Conservation (phyloP, 2,113 vertebrate species). For the Psilopsiagon aurifrons region DNA sequence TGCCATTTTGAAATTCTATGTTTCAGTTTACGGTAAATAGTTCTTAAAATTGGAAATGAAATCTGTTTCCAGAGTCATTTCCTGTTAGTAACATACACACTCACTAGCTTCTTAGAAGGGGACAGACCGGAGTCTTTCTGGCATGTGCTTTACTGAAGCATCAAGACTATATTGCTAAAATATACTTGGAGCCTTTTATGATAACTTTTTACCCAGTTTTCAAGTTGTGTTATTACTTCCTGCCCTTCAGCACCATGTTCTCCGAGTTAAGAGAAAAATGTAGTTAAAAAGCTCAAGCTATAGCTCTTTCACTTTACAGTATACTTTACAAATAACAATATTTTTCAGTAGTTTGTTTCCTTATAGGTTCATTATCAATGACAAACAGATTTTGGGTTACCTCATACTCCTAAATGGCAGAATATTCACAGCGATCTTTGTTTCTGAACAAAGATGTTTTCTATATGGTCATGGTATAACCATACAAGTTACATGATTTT, state of each 20-base stretch:
- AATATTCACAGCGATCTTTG: background rate
- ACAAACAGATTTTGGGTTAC: background rate
- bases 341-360: background rate
- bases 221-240: background rate
- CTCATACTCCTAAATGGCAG: background rate
- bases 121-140: background rate
- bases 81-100: background rate
- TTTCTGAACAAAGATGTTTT: background rate
- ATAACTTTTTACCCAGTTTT: background rate
- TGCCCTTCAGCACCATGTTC: background rate
- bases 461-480: background rate
- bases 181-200: background rate
- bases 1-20: background rate
- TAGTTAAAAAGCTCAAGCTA: background rate
- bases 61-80: background rate
- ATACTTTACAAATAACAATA: background rate
- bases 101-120: background rate
- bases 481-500: background rate
- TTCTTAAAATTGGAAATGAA: background rate
- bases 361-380: background rate
- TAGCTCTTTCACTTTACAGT: background rate
- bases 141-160: background rate
- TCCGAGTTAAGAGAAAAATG: background rate
- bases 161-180: background rate
- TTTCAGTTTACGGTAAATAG: background rate